These are phyloP conservation scores for Ageneiosus marmoratus DNA, from an alignment of 2,113 vertebrate genomes.

Conservation along the genomic window DNA sequence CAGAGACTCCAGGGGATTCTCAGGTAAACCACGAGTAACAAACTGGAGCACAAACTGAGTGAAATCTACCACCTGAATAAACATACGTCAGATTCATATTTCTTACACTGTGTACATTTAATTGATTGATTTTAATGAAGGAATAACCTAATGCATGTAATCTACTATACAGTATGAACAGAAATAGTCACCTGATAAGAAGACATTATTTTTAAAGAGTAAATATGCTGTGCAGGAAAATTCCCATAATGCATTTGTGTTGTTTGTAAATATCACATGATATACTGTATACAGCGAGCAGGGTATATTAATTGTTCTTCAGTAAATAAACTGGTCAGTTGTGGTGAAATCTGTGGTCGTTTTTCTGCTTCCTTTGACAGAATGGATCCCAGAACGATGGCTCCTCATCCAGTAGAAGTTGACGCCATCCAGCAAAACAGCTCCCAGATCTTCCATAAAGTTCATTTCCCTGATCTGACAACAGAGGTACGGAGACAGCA, in stretches of 20 bases:
- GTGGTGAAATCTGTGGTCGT: not conserved
- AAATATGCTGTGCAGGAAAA: not conserved
- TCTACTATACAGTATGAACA: not conserved
- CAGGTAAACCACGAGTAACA: conserved; percentile 70
- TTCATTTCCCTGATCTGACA: conserved; percentile 84
- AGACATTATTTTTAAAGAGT: too few relatives aligned
- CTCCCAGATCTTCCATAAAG: conserved; percentile 83
- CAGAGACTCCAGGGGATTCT: conserved; percentile 78
- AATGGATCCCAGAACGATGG: conserved; percentile 79
- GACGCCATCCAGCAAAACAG: conserved; percentile 85
- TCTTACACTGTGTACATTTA: not conserved
- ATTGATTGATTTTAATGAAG: too few relatives aligned
- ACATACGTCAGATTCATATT: not conserved
- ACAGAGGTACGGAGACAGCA: conserved; percentile 71
- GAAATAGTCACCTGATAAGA: too few relatives aligned
- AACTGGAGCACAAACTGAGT: not conserved
- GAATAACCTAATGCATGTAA: not conserved
- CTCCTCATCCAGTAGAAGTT: conserved; percentile 86
- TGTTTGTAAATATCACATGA: not conserved
- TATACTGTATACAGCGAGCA: not conserved
- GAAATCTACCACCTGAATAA: not conserved
- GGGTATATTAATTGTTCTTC: not conserved
- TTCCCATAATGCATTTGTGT: not conserved
- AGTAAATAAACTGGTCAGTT: not conserved
- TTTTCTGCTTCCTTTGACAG: conserved; percentile 64